Evolutionary conservation across 2,888 invertebrate species (phyloP), one percentile per base, ranked within the genome.

Genomic region (Andrena bucephala): DNA sequence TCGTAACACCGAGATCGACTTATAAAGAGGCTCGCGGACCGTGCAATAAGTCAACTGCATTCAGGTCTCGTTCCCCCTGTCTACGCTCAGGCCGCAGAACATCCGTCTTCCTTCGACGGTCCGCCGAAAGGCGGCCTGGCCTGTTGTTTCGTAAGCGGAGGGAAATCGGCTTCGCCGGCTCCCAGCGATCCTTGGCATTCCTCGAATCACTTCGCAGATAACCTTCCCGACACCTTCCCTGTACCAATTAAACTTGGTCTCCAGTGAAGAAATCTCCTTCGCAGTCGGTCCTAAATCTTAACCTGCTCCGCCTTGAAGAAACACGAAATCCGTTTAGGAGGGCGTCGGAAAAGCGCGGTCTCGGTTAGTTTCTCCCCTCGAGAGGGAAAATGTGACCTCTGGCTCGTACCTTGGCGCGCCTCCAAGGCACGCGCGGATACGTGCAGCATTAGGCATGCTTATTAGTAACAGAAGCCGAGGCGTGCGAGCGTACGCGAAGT

Each of bases 361-460:
- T 76, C 82, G 75, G 59, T 63, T 62, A 52, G 75, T 80, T 81
- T 77, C 76, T 60, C 48, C 62, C 68, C 76, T 85, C 81, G 85
- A 85, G 79, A 82, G 82, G 54, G 85, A 85, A 85, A 85, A 85
- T 77, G 72, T 65, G 83, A 85, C 83, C 85, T 74, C 74, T 77
- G 77, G 54, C 67, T 76, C 75, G 85, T 76, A 73, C 75, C 77
- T 85, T 85, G 83, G 83, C 85, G 73, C 70, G 63, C 69, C 20
- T 57, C 77, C 83, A 80, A 76, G 80, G 66, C 83, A 78, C 85
- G 83, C 73, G 77, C 73, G 80, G 75, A 81, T 20, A 85, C 85
- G 85, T 65, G 59, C 65, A n/a, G 80, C 83, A 81, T 83, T 81
- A 83, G 81, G 52, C 59, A 81, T 74, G 85, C 85, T 85, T 83